Percentiles rank a stretch among this genome's conserved stretches.
phyloP scores from a whole-genome alignment of 2,797 vertebrate species.

The Cercopithecus neglectus region DNA sequence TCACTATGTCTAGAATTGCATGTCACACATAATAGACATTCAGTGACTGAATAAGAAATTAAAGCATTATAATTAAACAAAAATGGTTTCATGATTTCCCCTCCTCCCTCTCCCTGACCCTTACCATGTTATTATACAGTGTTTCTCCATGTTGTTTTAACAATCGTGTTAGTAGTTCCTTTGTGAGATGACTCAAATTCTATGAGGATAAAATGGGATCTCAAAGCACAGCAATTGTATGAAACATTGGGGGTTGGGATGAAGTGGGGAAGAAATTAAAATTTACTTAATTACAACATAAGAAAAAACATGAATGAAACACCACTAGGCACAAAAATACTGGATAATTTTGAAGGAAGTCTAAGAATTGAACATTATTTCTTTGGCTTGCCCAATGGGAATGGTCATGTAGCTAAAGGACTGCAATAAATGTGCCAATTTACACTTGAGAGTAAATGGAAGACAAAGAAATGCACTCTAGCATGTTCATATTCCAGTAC shows the following conservation, averaged over 20 bases:
- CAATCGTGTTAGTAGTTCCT: conserved; percentile 19
- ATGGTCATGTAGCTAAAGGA: conserved; percentile 59
- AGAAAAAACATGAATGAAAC: conserved; percentile 52
- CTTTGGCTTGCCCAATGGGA: conserved; percentile 52
- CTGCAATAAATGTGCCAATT: conserved; percentile 46
- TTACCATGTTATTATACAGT: conserved; percentile 1
- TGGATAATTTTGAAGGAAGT: conserved; percentile 62
- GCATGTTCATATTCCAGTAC: conserved; percentile 21
- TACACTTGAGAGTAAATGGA: conserved; percentile 19
- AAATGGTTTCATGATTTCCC: neutral
- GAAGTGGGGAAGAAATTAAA: conserved; percentile 49
- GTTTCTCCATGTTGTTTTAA: conserved; percentile 46
- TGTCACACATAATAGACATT: neutral
- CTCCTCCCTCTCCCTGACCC: neutral
- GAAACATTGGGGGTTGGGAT: conserved; percentile 57
- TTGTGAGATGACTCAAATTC: conserved; percentile 57
- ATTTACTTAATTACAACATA: conserved; percentile 65
- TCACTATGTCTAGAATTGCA: neutral
- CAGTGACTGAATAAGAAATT: conserved; percentile 9
- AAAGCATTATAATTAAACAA: conserved; percentile 29
- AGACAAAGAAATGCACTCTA: neutral
- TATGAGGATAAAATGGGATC: conserved; percentile 60
- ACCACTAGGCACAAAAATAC: conserved; percentile 41
- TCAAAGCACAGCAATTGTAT: conserved; percentile 58
- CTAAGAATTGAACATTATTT: conserved; percentile 60